Evolutionary conservation across 2,797 vertebrate genomes (phyloP).

Genomic region (Melanotaenia parkinsoni): DNA sequence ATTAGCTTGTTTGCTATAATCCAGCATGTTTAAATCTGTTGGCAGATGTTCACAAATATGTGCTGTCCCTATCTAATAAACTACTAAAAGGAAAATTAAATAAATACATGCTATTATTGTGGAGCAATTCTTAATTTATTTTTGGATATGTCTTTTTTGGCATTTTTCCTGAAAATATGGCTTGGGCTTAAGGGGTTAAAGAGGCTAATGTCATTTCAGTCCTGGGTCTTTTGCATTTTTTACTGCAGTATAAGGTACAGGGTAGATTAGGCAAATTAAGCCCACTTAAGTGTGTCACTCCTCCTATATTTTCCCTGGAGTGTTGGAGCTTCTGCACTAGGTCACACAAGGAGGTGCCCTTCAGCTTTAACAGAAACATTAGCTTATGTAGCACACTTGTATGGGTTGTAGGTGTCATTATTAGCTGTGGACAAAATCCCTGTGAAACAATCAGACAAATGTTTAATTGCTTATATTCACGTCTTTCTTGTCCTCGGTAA

Average conservation of each 20-base stretch:
- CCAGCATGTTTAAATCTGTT: too few species aligned
- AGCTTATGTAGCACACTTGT: background rate
- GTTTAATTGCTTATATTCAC: background rate
- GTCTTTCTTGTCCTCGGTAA: background rate
- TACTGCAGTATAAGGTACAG: background rate
- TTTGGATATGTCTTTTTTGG: background rate
- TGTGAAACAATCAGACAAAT: background rate
- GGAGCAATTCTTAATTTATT: background rate
- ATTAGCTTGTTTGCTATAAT: too few species aligned
- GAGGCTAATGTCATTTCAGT: background rate
- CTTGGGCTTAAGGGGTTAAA: background rate
- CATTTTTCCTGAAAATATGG: background rate
- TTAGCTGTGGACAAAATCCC: background rate
- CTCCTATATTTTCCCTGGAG: background rate
- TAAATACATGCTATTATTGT: background rate
- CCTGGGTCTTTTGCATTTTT: background rate
- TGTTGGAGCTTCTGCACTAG: background rate
- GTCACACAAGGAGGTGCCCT: background rate
- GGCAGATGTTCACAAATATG: too few species aligned
- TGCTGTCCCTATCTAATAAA: too few species aligned
- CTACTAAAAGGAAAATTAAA: too few species aligned
- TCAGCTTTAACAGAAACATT: background rate
- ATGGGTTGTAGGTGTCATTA: background rate
- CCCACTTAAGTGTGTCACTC: background rate
- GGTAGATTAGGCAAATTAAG: background rate